Evolutionary conservation across 2,797 vertebrate species (phyloP), one percentile per base, ranked within the genome.

Genomic region (Pelobates cultripes): DNA sequence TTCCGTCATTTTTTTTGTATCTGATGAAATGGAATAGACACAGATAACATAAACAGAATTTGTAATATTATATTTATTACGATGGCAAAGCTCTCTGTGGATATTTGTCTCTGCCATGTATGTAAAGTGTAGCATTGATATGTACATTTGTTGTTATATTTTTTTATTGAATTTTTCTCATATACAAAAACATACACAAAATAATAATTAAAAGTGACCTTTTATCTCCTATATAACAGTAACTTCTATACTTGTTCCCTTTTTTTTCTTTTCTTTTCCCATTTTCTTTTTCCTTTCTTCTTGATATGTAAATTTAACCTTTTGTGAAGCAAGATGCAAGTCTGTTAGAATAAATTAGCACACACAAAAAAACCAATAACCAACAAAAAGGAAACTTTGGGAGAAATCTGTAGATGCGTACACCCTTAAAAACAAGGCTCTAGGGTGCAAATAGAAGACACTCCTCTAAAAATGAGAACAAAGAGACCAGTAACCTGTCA

Each of bases 371-470:
- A 5, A 15, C 4, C 14, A 51, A 57, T 57, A 57, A 15, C 8
- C 13, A 57, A 57, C 8, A 12, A 57, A 4, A 57, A 4, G 10
- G 55, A 7, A 51, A 51, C 55, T 7, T 0, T 12, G 4, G 55
- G 47, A 10, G 5, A 10, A 51, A 12, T 64, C 4, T 40, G n/a
- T 40, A 64, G 61, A 8, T 64, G 17, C 17, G 7, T 40, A 64
- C 61, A n/a, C 28, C n/a, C 14, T 64, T 40, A 64, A 7, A 28
- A 43, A 74, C 28, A 73, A 7, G 47, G 70, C 70, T 73, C 8
- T 13, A 53, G 70, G 70, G 70, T 7, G 60, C 53, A 43, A 17
- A 73, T 12, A 74, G 61, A 74, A 17, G 40, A 43, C 55, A 43
- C 10, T 42, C 53, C 14, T 60, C 17, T 61, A 40, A 51, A 61